Evolutionary conservation across 2,888 invertebrate genomes (phyloP).

Genomic region (Cerastoderma edule): DNA sequence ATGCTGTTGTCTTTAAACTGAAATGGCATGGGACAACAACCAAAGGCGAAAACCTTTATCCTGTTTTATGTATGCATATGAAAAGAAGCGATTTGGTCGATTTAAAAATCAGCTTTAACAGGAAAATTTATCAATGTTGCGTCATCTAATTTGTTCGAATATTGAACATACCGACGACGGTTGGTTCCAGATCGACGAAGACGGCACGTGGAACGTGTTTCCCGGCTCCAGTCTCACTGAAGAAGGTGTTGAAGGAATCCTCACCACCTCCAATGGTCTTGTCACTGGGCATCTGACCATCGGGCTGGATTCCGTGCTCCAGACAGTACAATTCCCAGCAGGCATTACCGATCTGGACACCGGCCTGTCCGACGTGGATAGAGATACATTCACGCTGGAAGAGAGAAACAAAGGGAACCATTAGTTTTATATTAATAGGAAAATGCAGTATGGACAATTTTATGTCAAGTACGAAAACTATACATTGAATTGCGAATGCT

Average conservation of each 20-base stretch:
- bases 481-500: no score
- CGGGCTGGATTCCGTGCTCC: slow-evolving; percentile 85
- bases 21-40: no score
- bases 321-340: slow-evolving; percentile 86
- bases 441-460: no score
- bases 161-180: slow-evolving; percentile 90
- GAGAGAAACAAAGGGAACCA: not conserved
- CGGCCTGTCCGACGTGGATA: slow-evolving; percentile 85
- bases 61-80: no score
- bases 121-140: no score
- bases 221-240: slow-evolving; percentile 94
- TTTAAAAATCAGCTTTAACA: no score
- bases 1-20: no score
- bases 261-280: slow-evolving; percentile 86
- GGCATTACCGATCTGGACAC: slow-evolving; percentile 85
- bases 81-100: no score
- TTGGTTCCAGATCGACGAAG: slow-evolving; percentile 97
- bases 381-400: slow-evolving; percentile 85
- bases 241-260: slow-evolving; percentile 92
- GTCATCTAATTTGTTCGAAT: no score
- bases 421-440: not conserved
- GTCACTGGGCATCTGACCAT: slow-evolving; percentile 80
- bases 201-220: slow-evolving; percentile 97
- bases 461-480: no score
- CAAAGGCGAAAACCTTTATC: no score